Conservation (phyloP, 1,140 invertebrate genomes). For the Mylabris phalerata region DNA sequence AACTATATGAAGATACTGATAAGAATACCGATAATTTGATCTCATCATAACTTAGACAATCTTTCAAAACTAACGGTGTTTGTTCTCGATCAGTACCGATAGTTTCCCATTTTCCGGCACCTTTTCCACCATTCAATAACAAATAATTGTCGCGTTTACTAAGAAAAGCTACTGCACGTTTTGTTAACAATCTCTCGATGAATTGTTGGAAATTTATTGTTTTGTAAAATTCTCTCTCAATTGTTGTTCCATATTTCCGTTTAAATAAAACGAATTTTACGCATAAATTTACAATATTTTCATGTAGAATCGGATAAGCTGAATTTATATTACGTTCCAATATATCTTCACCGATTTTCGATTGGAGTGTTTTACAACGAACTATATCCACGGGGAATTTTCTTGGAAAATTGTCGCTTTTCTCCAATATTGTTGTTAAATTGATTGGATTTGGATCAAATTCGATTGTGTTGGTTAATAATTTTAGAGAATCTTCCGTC, state of each 20-base stretch:
- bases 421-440: conserved; percentile 23
- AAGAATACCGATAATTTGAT: conserved; percentile 32
- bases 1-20: conserved; percentile 30
- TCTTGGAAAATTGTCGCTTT: conserved; percentile 42
- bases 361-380: conserved; percentile 37
- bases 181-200: conserved; percentile 50
- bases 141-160: conserved; percentile 46
- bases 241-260: conserved; percentile 44
- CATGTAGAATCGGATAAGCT: conserved; percentile 46
- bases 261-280: conserved; percentile 44
- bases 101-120: conserved; percentile 44
- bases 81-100: conserved; percentile 43
- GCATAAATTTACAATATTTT: conserved; percentile 42
- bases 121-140: conserved; percentile 45
- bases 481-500: too few species aligned
- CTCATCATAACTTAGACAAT: conserved; percentile 33
- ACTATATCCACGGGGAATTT: conserved; percentile 43
- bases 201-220: conserved; percentile 50
- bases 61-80: conserved; percentile 34
- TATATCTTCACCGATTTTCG: conserved; percentile 31
- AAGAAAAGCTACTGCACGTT: conserved; percentile 50
- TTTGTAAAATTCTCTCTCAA: conserved; percentile 50
- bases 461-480: too few species aligned
- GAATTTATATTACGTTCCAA: conserved; percentile 45
- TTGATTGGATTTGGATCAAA: too few species aligned